Evolutionary conservation across 2,113 vertebrate species (phyloP).

Genomic region (Arothron firmamentum): DNA sequence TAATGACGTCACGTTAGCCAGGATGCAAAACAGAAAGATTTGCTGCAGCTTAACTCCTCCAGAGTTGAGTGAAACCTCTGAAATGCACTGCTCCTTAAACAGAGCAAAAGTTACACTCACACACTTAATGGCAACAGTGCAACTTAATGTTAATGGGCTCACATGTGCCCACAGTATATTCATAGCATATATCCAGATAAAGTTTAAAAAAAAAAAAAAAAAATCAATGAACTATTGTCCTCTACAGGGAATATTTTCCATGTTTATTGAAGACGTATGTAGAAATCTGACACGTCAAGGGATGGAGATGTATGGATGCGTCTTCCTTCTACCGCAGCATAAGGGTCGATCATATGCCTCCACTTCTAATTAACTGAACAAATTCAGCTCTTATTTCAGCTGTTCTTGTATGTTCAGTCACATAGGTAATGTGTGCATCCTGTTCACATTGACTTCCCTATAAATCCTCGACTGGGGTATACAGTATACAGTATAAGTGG

Average conservation of each 20-base stretch:
- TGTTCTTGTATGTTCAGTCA: not conserved
- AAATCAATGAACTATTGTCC: no score
- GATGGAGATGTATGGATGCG: not conserved
- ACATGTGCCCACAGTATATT: no score
- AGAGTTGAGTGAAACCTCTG: slow-evolving; percentile 12
- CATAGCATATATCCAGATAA: no score
- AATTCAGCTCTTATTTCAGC: slow-evolving; percentile 6
- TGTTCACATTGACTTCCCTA: slow-evolving; percentile 8
- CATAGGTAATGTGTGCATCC: not conserved
- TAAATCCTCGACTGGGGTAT: not conserved
- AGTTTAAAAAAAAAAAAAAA: no score
- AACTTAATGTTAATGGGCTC: slow-evolving; percentile 13
- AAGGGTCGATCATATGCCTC: not conserved
- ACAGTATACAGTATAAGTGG: slow-evolving; percentile 18
- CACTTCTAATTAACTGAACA: not conserved
- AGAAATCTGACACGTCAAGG: no score
- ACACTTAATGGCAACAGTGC: not conserved
- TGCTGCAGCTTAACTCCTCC: slow-evolving; percentile 23
- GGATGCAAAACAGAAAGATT: slow-evolving; percentile 21
- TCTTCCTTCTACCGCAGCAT: not conserved
- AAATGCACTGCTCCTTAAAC: slow-evolving; percentile 13
- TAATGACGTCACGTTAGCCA: slow-evolving; percentile 24
- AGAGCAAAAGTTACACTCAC: slow-evolving; percentile 12
- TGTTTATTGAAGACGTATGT: no score
- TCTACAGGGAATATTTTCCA: no score